A percentile compares a stretch with the other conserved stretches of the same genome.
These are phyloP conservation scores for Ecdyonurus torrentis DNA, from an alignment of 2,888 invertebrate species.

Conservation along the genomic window DNA sequence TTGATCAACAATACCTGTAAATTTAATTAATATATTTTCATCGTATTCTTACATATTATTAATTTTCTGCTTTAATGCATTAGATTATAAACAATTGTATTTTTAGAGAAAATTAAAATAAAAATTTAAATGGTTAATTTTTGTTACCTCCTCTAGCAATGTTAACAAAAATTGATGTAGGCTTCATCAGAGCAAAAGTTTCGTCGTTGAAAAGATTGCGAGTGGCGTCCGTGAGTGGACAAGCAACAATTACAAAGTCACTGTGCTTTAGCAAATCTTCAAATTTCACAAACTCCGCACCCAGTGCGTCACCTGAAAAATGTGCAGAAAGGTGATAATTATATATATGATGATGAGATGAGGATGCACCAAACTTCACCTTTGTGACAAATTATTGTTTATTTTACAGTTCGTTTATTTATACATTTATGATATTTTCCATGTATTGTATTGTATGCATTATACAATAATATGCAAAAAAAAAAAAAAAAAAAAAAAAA, in stretches of 20 bases:
- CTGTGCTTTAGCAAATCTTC: constrained; percentile 48
- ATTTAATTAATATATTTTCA: constrained; percentile 1
- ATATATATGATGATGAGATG: not conserved
- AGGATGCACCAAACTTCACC: too few species aligned
- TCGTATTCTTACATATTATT: not conserved
- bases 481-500: too few species aligned
- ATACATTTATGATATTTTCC: too few species aligned
- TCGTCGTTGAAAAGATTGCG: constrained; percentile 47
- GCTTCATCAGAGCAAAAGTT: constrained; percentile 59
- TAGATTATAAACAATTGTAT: not conserved
- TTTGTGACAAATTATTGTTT: too few species aligned
- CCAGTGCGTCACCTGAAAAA: constrained; percentile 30
- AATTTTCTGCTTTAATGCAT: not conserved
- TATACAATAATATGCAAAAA: too few species aligned
- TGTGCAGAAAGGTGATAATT: not conserved
- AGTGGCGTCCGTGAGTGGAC: constrained; percentile 52
- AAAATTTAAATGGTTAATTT: constrained; percentile 10
- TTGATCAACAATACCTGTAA: constrained; percentile 52
- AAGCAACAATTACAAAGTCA: constrained; percentile 55
- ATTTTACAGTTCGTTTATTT: too few species aligned
- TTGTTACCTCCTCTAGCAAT: constrained; percentile 46
- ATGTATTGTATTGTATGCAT: too few species aligned
- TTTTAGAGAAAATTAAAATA: not conserved
- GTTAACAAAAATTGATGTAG: constrained; percentile 55
- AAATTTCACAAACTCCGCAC: constrained; percentile 45